A percentile compares a stretch with the other conserved stretches of the same genome.
These are phyloP conservation scores for Pyrocoelia pectoralis DNA, from an alignment of 2,888 invertebrate genomes.

Conservation along the genomic window DNA sequence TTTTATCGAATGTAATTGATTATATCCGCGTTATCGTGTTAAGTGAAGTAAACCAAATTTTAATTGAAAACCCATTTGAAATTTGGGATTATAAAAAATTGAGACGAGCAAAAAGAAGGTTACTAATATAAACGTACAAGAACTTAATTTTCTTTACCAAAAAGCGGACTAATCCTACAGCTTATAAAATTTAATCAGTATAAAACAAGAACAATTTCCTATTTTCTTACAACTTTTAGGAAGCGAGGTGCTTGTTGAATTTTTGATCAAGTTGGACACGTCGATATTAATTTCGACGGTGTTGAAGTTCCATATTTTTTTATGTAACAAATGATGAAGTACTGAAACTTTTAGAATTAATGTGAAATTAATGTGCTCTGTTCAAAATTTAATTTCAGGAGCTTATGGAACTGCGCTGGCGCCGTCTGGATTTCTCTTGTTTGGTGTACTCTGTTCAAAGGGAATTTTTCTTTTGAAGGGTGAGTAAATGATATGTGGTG, in stretches of 20 bases:
- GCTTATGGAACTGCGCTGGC: slow-evolving; percentile 19
- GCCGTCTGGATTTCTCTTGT: slow-evolving; percentile 24
- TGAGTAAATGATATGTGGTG: background rate
- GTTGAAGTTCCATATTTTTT: slow-evolving; percentile 6
- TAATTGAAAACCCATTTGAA: background rate
- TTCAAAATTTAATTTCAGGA: slow-evolving; percentile 29
- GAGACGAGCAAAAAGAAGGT: background rate
- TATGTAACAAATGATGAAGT: slow-evolving; percentile 16
- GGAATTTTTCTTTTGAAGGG: slow-evolving; percentile 24
- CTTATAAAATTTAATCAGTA: slow-evolving; percentile 25
- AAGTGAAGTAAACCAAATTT: slow-evolving; percentile 1
- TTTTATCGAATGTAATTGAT: background rate
- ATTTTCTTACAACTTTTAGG: slow-evolving; percentile 16
- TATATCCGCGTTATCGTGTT: background rate
- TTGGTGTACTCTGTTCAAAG: slow-evolving; percentile 23
- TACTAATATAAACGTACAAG: background rate
- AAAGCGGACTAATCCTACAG: background rate
- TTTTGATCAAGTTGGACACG: slow-evolving; percentile 14
- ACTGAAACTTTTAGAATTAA: slow-evolving; percentile 22
- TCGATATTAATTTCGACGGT: background rate
- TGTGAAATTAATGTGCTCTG: slow-evolving; percentile 21
- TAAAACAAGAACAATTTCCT: slow-evolving; percentile 20
- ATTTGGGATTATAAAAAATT: background rate
- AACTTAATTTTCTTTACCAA: background rate
- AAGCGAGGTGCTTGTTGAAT: slow-evolving; percentile 20